Evolutionary conservation across 2,797 vertebrate genomes (phyloP), one percentile per base, ranked within the genome.

Genomic region (Dallia pectoralis): DNA sequence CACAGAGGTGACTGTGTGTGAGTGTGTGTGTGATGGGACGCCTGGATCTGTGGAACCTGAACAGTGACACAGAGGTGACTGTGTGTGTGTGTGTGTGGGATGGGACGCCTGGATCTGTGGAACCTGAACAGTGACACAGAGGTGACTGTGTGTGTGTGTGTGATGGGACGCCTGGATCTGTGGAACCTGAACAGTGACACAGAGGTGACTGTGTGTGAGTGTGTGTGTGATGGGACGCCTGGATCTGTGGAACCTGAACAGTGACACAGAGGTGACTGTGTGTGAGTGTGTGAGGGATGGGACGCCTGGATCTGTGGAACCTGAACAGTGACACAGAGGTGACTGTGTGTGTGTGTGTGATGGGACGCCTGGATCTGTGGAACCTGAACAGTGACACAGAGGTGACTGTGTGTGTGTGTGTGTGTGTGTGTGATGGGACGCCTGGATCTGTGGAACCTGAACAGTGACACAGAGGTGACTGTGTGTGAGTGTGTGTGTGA

Each of bases 151-250:
- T 64, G 19, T 30, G 97, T 98, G 90, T 97, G 98, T 59, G 96
- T 96, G 83, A 98, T 97, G 96, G 96, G 96, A 78, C 96, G 96
- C 84, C 86, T 98, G 86, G 97, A 98, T 92, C 94, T 98, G 85
- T 98, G 97, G 97, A 97, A 98, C 93, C 95, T 98, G 87, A 98
- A 96, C 92, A 97, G 94, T 81, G 97, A 98, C 93, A 97, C 97
- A 0, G 97, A 98, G 96, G 97, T 97, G 89, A 92, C 92, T 69
- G 74, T 33, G 32, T 64, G 19, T 30, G 63, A 36, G 33, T 74
- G 97, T 98, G 90, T 97, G 98, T 59, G 96, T 96, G 83, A 98
- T 97, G 96, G 96, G 96, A 78, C 96, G 96, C 84, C 86, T 98
- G 86, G 97, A 98, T 92, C 94, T 98, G 85, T 98, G 97, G 97